Conservation (phyloP, 1,140 invertebrate species). For the Drosophila oshimai region DNA sequence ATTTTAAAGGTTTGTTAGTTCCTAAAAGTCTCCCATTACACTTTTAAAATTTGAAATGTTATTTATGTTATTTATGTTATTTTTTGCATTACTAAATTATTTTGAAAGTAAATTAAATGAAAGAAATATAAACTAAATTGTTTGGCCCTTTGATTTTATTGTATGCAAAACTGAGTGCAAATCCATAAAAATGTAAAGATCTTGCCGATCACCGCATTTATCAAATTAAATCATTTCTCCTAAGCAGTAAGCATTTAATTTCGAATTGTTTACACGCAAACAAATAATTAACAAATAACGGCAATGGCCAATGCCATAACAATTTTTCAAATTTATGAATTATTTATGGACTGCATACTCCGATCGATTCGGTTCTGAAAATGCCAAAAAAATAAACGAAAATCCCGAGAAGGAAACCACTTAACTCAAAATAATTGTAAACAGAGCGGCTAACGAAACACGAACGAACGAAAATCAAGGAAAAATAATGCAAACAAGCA, state of each 20-base stretch:
- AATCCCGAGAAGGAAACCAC: conserved; percentile 10
- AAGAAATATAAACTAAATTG: too few species aligned
- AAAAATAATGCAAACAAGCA: conserved; percentile 48
- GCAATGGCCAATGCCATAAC: conserved; percentile 29
- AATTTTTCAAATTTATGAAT: conserved; percentile 33
- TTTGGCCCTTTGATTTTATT: background rate
- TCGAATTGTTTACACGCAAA: conserved; percentile 19
- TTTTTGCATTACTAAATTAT: too few species aligned
- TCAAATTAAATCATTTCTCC: background rate
- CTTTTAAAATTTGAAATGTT: too few species aligned
- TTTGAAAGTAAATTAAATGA: too few species aligned
- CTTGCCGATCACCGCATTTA: background rate
- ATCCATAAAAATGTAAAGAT: background rate
- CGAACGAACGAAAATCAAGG: background rate
- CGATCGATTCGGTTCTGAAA: background rate
- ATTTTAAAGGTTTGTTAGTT: too few species aligned
- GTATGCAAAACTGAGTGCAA: background rate
- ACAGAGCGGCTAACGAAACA: conserved; percentile 25
- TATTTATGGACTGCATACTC: conserved; percentile 35
- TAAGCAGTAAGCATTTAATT: background rate
- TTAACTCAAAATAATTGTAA: conserved; percentile 76
- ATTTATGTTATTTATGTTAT: too few species aligned
- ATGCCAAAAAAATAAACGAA: conserved; percentile 13
- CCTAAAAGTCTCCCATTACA: too few species aligned
- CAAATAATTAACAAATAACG: conserved; percentile 27